These are phyloP conservation scores for Corythornis cristatus DNA, from an alignment of 2,113 vertebrate species.

Conservation along the genomic window DNA sequence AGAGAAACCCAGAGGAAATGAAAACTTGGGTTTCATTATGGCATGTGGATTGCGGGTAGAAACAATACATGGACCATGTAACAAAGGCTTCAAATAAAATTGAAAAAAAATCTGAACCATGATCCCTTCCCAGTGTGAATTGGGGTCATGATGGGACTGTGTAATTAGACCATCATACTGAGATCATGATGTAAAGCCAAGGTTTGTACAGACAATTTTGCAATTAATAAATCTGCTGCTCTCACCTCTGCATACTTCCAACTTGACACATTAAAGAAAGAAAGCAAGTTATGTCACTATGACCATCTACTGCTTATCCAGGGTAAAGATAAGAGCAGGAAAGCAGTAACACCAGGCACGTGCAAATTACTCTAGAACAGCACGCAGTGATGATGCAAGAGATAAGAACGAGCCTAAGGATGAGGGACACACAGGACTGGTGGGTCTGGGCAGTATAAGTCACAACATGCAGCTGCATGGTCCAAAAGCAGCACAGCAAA, in stretches of 20 bases:
- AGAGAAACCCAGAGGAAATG: neutral
- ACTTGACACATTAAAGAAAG: neutral
- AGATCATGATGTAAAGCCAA: neutral
- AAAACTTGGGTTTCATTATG: neutral
- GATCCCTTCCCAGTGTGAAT: neutral
- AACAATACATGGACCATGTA: neutral
- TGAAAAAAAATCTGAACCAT: neutral
- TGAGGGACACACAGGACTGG: neutral
- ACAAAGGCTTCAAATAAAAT: neutral
- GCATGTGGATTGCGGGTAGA: neutral
- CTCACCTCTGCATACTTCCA: neutral
- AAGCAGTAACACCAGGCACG: neutral
- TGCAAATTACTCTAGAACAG: neutral
- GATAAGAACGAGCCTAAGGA: fast-evolving
- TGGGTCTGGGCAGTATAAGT: neutral
- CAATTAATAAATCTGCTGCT: neutral
- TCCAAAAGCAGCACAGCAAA: neutral
- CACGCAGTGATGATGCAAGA: fast-evolving
- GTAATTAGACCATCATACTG: neutral
- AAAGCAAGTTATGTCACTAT: neutral
- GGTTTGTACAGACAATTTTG: neutral
- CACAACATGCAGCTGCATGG: neutral
- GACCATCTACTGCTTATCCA: neutral
- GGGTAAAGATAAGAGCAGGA: neutral
- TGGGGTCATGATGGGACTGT: neutral